Percentiles rank a stretch among this genome's conserved stretches.
Conservation (phyloP, 2,797 vertebrate genomes). For the Catharus ustulatus region DNA sequence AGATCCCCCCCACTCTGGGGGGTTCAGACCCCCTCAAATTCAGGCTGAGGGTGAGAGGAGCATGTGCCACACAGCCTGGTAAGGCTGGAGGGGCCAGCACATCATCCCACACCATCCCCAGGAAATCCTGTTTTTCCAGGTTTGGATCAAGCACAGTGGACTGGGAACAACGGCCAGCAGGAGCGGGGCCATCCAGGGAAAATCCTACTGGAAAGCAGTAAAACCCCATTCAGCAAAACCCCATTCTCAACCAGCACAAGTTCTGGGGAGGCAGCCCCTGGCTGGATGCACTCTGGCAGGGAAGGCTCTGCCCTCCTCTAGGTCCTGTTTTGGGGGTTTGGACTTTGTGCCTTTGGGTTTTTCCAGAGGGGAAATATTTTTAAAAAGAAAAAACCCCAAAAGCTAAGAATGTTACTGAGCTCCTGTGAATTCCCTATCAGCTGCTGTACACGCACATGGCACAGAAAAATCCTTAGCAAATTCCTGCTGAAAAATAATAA, state of each 20-base stretch:
- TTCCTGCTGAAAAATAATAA: conserved; percentile 28
- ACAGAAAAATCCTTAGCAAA: conserved; percentile 51
- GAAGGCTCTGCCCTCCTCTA: not conserved
- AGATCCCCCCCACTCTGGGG: not conserved
- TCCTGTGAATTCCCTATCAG: conserved; percentile 48
- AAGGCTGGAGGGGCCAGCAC: not conserved
- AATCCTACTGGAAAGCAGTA: not conserved
- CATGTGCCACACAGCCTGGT: not conserved
- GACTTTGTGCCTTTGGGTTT: not conserved
- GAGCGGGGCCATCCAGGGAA: rapidly evolving
- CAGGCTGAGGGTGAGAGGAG: not conserved
- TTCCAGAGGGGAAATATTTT: not conserved
- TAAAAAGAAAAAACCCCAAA: not conserved
- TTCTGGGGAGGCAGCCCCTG: not conserved
- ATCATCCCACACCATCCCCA: rapidly evolving
- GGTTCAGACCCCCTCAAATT: not conserved
- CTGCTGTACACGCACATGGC: not conserved
- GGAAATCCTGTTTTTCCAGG: not conserved
- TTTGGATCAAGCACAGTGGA: not conserved
- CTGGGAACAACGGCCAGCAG: rapidly evolving
- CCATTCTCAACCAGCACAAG: not conserved
- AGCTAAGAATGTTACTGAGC: not conserved
- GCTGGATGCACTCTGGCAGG: too few relatives aligned
- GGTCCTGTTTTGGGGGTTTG: not conserved
- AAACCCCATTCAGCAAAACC: not conserved